Conservation (phyloP, 2,888 invertebrate genomes). For the Neoscelio sp. region DNA sequence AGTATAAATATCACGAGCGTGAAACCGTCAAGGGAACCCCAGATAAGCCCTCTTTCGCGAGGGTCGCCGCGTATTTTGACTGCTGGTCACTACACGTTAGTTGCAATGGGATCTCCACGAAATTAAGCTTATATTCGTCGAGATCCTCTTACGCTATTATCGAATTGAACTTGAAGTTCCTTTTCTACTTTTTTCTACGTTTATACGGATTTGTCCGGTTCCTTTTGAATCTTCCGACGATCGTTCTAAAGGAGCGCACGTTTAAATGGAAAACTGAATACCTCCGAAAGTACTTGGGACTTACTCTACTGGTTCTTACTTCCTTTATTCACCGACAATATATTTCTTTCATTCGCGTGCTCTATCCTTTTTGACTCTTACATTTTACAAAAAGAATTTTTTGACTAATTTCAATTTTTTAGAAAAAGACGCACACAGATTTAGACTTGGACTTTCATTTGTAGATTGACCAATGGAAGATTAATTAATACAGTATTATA, state of each 20-base stretch:
- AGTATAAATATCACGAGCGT: constrained; percentile 62
- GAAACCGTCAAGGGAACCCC: constrained; percentile 69
- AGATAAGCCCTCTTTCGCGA: constrained; percentile 70
- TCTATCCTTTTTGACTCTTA: constrained; percentile 20
- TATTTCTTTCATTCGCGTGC: constrained; percentile 38
- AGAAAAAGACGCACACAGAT: too few relatives aligned
- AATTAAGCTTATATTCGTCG: constrained; percentile 76
- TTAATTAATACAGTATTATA: too few relatives aligned
- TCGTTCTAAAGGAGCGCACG: constrained; percentile 53
- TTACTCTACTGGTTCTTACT: constrained; percentile 60
- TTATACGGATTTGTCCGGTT: constrained; percentile 66
- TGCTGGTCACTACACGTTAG: constrained; percentile 54
- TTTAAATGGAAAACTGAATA: constrained; percentile 65
- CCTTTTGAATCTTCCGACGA: constrained; percentile 66
- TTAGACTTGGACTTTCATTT: too few relatives aligned
- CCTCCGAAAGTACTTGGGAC: constrained; percentile 31
- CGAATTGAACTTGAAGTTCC: constrained; percentile 70
- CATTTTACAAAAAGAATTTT: constrained; percentile 25
- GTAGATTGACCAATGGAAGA: too few relatives aligned
- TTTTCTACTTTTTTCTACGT: constrained; percentile 23
- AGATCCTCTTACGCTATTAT: constrained; percentile 77
- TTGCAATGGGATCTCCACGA: constrained; percentile 61
- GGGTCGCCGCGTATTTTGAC: constrained; percentile 44
- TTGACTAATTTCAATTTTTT: too few relatives aligned
- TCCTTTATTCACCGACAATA: constrained; percentile 45